Evolutionary conservation across 2,113 vertebrate species (phyloP).

Genomic region (Hemiprocne comata): DNA sequence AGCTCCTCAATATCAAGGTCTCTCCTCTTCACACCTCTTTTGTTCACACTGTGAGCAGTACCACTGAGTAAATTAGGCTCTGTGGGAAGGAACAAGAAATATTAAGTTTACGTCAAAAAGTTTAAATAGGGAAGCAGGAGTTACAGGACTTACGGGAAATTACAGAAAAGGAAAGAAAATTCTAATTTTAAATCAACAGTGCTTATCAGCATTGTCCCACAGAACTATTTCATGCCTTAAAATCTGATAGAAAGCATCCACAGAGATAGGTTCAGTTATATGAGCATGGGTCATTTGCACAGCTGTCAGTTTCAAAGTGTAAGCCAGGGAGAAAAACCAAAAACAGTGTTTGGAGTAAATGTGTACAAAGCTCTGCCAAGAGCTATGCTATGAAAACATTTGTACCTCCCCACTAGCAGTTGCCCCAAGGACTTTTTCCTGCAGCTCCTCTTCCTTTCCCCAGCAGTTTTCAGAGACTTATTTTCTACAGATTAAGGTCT

Average conservation of each 20-base stretch:
- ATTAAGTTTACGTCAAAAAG: neutral
- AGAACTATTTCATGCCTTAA: neutral
- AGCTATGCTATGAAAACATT: neutral
- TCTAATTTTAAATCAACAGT: neutral
- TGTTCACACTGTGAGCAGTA: constrained; percentile 98
- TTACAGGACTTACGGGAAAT: neutral
- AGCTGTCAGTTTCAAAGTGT: neutral
- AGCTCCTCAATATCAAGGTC: constrained; percentile 97
- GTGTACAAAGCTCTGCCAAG: neutral
- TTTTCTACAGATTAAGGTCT: neutral
- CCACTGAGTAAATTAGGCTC: constrained; percentile 97
- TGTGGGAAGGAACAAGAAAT: constrained; percentile 62
- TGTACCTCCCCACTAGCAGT: neutral
- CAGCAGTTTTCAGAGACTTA: neutral
- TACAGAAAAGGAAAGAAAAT: neutral
- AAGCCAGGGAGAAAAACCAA: neutral
- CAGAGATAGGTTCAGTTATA: neutral
- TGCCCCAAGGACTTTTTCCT: neutral
- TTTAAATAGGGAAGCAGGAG: neutral
- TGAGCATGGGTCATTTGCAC: fast-evolving
- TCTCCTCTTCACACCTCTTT: constrained; percentile 93
- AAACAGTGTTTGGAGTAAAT: neutral
- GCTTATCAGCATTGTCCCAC: neutral
- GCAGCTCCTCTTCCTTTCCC: neutral
- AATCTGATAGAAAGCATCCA: neutral